Evolutionary conservation across 2,113 vertebrate genomes (phyloP), one percentile per base, ranked within the genome.

Genomic region (Prochilodus magdalenae): DNA sequence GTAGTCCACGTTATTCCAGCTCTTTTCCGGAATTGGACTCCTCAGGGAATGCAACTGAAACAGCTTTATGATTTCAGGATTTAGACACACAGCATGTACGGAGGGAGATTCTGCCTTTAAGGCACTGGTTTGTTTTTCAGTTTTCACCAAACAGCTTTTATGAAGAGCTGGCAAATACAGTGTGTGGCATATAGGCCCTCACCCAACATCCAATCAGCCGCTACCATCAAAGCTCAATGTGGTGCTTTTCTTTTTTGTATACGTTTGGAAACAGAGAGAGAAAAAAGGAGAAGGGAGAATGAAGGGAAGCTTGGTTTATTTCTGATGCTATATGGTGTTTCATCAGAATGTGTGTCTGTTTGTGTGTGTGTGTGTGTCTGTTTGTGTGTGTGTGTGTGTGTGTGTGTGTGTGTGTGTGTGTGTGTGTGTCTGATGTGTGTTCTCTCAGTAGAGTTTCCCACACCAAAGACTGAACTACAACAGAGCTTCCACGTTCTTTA

Each of bases 401-500:
- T 36, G 36, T 36, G 36, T 29, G 53, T 53, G 11, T 65, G 81
- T 80, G 27, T 60, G 26, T 30, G 3, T 29, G 53, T 53, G 11
- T 65, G 81, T 80, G 27, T 60, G 26, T 30, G 3, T 73, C 5
- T 44, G 40, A 8, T 88, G 63, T 77, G 59, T 78, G 11, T 86
- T 83, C 82, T 88, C 87, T 93, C 87, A 90, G 94, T 95, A 97
- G 98, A 99, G 93, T 99, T 99, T 86, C 98, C 98, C 85, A 96
- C 97, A 90, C 97, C 97, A 95, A 99, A 99, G 96, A 98, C 96
- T 0, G 97, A 99, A 90, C 85, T 97, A 91, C 97, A 99, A 26
- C 98, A 99, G 94, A 98, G 96, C 90, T 99, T 99, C 89, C 97
- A 96, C 14, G 97, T 99, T 82, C 92, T 95, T 84, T 99, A 99